Evolutionary conservation across 2,888 invertebrate genomes (phyloP).

Genomic region (Rhingia rostrata): DNA sequence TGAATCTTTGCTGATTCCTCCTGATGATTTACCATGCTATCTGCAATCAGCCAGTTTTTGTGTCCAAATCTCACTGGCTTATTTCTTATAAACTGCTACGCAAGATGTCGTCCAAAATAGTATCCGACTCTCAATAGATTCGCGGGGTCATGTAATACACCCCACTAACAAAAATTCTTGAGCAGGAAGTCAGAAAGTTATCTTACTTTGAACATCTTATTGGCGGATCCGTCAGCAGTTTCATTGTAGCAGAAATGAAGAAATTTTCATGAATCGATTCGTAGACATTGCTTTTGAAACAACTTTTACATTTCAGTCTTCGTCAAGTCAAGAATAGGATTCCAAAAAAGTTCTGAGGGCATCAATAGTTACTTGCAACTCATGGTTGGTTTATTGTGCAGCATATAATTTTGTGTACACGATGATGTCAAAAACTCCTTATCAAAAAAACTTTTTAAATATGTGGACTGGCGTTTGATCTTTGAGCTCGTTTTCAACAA

Average conservation of each 20-base stretch:
- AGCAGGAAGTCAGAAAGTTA: not conserved
- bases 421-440: constrained; percentile 8
- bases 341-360: not conserved
- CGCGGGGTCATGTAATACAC: constrained; percentile 12
- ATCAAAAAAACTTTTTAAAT: constrained; percentile 6
- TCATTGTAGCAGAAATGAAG: constrained; percentile 26
- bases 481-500: constrained; percentile 22
- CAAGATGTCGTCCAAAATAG: not conserved
- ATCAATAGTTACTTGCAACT: constrained; percentile 7
- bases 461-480: not conserved
- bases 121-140: constrained; percentile 1
- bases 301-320: too few species aligned
- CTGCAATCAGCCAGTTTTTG: too few species aligned
- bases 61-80: too few species aligned
- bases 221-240: constrained; percentile 5
- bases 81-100: not conserved
- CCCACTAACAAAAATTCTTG: not conserved
- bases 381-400: not conserved
- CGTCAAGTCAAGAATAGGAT: constrained; percentile 12
- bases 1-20: not conserved
- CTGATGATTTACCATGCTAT: constrained; percentile 6
- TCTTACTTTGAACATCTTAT: constrained; percentile 1
- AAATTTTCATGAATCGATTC: constrained; percentile 2
- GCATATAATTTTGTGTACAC: too few species aligned
- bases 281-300: constrained; percentile 4